These are phyloP conservation scores for Pavo muticus DNA, from an alignment of 2,113 vertebrate species.

Conservation along the genomic window DNA sequence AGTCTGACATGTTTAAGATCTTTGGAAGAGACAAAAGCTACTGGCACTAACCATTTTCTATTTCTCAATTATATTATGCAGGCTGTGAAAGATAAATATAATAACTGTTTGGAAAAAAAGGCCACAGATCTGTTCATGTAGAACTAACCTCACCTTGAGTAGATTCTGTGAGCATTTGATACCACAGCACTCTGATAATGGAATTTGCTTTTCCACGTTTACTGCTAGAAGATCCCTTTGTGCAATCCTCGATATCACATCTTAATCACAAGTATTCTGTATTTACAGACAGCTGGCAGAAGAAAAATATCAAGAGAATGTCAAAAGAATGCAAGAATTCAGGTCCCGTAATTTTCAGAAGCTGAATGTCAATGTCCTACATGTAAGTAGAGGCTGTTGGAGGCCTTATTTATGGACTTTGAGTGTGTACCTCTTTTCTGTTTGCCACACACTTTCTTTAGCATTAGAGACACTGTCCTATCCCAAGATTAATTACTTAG, in stretches of 20 bases:
- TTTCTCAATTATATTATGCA: not conserved
- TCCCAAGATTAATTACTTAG: not conserved
- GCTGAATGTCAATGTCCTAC: slow-evolving; percentile 67
- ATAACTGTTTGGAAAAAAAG: not conserved
- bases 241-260: not conserved
- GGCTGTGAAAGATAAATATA: not conserved
- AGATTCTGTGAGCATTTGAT: not conserved
- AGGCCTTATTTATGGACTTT: not conserved
- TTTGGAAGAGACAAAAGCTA: not conserved
- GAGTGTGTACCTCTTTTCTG: not conserved
- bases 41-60: not conserved
- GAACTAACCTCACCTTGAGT: not conserved
- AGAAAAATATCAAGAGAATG: slow-evolving; percentile 86
- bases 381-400: slow-evolving; percentile 62
- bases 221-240: not conserved
- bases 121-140: not conserved
- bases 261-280: not conserved
- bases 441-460: not conserved
- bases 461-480: not conserved
- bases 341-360: slow-evolving; percentile 75
- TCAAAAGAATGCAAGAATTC: slow-evolving; percentile 76
- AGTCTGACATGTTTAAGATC: not conserved
- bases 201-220: not conserved
- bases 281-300: slow-evolving; percentile 82
- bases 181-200: not conserved